Evolutionary conservation across 2,888 invertebrate genomes (phyloP), one percentile per base, ranked within the genome.

Genomic region (Andrena dorsata): DNA sequence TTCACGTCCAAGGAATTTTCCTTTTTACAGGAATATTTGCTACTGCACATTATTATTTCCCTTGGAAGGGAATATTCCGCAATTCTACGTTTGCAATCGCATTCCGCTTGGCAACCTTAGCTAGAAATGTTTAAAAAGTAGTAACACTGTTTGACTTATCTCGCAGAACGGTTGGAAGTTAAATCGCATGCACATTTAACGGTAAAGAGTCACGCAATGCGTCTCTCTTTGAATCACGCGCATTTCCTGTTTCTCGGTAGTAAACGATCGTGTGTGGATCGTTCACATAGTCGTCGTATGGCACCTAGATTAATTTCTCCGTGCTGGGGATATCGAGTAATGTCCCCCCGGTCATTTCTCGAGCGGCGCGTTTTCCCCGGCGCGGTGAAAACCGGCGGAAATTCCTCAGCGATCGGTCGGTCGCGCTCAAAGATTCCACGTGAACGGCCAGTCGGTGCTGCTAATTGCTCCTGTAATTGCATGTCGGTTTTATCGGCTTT

Each of bases 401-500:
- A 79, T 69, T 68, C 51, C 74, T 71, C 26, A 10, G 30, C 49
- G 63, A 49, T 16, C 13, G 64, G 4, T 64, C 23, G n/a, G 26
- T 49, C 49, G n/a, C n/a, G 32, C 28, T 64, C 56, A 53, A 63
- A 68, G 56, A 63, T 78, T 68, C 72, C 78, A 63, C 66, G 49
- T 3, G 74, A 64, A 53, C 60, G 53, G 13, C 3, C 47, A 7
- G n/a, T n/a, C 23, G 7, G 16, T 23, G 58, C 56, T 63, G 64
- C 32, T 78, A 78, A 79, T 81, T 81, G 51, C 81, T 32, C 51
- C 64, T 28, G 73, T 79, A 81, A 81, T 81, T 81, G 79, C 81
- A 28, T 32, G 64, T 47, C 47, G 41, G 30, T 60, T 69, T 69
- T 74, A 79, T 81, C 79, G 16, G 8, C 35, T 41, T 68, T 26